Evolutionary conservation across 2,113 vertebrate genomes (phyloP).

Genomic region (Telmatochromis sp.): DNA sequence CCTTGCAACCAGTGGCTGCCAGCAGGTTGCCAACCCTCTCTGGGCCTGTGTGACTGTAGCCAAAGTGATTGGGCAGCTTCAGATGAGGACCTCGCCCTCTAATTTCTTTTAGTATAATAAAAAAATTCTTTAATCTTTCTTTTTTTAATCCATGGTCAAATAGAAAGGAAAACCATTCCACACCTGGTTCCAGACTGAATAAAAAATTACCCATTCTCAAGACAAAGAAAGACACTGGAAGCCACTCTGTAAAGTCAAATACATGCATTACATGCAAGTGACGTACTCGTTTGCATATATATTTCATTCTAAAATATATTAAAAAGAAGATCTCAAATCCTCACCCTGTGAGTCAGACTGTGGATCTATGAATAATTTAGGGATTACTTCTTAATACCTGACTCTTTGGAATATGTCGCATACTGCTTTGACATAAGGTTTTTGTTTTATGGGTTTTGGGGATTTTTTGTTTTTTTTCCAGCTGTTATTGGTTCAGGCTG

Average conservation of each 20-base stretch:
- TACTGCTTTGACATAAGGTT: background rate
- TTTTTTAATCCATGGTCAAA: background rate
- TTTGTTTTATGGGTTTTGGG: background rate
- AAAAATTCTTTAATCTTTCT: background rate
- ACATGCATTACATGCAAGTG: background rate
- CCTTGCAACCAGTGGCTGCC: background rate
- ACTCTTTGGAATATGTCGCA: background rate
- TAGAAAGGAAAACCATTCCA: background rate
- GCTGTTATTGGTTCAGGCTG: slow-evolving; percentile 88
- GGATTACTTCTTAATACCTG: background rate
- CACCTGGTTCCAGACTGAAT: background rate
- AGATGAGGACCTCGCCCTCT: background rate
- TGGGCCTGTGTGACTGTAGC: background rate
- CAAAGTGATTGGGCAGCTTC: background rate
- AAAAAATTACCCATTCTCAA: background rate
- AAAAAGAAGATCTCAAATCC: background rate
- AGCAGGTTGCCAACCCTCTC: background rate
- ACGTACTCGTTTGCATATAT: background rate
- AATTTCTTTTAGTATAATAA: background rate
- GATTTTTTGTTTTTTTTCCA: background rate
- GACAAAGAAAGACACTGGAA: background rate
- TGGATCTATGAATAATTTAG: background rate
- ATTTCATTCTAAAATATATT: background rate
- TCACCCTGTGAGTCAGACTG: background rate
- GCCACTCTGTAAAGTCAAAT: background rate